phyloP scores from a whole-genome alignment of 2,113 vertebrate genomes.

The Echinops telfairi region DNA sequence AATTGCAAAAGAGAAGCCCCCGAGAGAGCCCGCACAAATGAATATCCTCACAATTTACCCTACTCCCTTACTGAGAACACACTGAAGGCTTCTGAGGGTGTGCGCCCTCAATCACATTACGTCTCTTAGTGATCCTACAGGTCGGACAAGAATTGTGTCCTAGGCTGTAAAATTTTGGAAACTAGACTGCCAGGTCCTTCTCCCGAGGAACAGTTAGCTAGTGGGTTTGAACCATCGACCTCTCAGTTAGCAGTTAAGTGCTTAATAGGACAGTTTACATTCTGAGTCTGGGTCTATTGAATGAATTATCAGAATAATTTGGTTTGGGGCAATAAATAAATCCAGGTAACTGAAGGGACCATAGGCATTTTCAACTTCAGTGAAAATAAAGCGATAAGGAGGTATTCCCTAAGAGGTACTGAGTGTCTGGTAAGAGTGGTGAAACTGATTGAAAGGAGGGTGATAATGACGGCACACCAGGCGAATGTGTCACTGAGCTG shows the following conservation, averaged over 20 bases:
- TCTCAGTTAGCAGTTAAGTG: not conserved
- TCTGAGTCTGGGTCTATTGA: not conserved
- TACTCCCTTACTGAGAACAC: too few species aligned
- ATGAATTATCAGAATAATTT: not conserved
- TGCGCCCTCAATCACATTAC: not conserved
- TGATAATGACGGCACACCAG: not conserved
- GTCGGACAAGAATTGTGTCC: not conserved
- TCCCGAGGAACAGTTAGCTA: not conserved
- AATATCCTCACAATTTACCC: not conserved
- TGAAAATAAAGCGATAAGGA: not conserved
- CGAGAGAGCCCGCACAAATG: not conserved
- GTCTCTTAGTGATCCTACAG: not conserved
- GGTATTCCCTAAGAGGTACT: not conserved
- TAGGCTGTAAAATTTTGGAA: not conserved
- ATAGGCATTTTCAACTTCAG: slow-evolving; percentile 6
- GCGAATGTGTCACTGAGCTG: not conserved
- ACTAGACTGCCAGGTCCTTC: not conserved
- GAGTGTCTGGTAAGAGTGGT: too few species aligned
- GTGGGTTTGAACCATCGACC: not conserved
- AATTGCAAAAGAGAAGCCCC: not conserved
- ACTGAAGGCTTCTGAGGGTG: not conserved
- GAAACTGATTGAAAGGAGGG: too few species aligned
- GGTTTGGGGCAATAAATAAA: not conserved
- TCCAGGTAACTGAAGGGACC: not conserved
- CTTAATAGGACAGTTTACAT: not conserved